Base-by-base conservation (phyloP, 2,888 invertebrate species). In the Watsonalla cultraria region DNA sequence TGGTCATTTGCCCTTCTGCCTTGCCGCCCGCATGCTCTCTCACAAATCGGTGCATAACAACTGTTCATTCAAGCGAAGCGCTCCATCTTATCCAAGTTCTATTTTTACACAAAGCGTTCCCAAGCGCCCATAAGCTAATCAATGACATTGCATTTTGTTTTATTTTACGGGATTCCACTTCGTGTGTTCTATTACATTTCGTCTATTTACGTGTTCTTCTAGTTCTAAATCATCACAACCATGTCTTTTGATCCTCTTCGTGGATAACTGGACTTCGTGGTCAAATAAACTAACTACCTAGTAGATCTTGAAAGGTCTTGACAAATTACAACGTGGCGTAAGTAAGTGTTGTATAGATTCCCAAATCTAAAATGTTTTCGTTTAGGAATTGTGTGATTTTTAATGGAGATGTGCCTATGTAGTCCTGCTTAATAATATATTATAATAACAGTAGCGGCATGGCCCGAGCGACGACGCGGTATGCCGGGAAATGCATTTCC, bases 41-140 rank as follows among this genome's bases (percentile, higher is more conserved):
- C 55, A 56, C 64, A 63, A 63, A 62, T 66, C 63, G 61, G 54
- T 60, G 65, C 64, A 62, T 62, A 66, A 65, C 65, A 6, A 42
- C 11, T 5, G 42, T 42, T 42, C 42, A 42, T 42, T 42, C 42
- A 42, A 42, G 42, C 42, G 42, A 11, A 42, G 42, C 9, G 42
- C 11, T 59, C 59, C 60, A 54, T 59, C 57, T 52, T 60, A 64
- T 64, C 66, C 62, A 65, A 62, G 60, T 60, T 63, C 51, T 55
- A 59, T 54, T 42, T 42, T 42, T 11, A 42, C 8, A 42, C 37
- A 42, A 5, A 42, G 42, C 42, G 42, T 8, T 42, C 11, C 11
- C 24, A 24, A 24, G 24, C 24, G 24, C 2, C 24, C 11, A 37
- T 37, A 37, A 37, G 37, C 37, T 5, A 5, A 11, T 11, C 42